Conservation (phyloP, 2,797 vertebrate species). For the Spinibarbus caldwelli region DNA sequence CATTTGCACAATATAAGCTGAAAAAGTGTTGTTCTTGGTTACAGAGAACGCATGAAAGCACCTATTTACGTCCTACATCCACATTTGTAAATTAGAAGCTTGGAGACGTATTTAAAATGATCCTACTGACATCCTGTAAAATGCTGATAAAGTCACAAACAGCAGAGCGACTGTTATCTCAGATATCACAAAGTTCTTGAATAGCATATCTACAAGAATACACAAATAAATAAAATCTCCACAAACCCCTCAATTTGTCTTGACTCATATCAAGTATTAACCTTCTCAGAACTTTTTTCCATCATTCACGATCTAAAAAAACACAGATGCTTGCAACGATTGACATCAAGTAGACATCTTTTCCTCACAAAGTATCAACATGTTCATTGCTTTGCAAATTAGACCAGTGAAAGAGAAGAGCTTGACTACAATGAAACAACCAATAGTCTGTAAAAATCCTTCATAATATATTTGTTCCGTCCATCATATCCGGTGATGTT, state of each 20-base stretch:
- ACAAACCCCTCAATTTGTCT: constrained; percentile 7
- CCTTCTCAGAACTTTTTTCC: not conserved
- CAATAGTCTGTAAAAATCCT: constrained; percentile 44
- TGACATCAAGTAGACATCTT: not conserved
- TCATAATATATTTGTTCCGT: constrained; percentile 28
- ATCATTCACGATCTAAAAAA: not conserved
- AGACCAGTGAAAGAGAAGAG: constrained; percentile 29
- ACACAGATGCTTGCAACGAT: not conserved
- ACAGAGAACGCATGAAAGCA: constrained; percentile 18
- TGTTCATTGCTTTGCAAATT: not conserved
- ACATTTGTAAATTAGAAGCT: not conserved
- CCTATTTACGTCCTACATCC: not conserved
- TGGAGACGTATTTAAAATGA: constrained; percentile 12
- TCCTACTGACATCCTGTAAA: constrained; percentile 19
- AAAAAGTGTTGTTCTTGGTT: not conserved
- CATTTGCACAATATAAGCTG: not conserved
- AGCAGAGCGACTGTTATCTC: constrained; percentile 12
- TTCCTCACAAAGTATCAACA: constrained; percentile 10
- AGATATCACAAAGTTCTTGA: constrained; percentile 10
- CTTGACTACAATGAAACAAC: not conserved
- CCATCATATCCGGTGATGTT: constrained; percentile 13
- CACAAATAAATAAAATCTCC: constrained; percentile 59
- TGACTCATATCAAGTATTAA: constrained; percentile 26
- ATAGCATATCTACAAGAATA: constrained; percentile 56
- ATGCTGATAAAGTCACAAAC: constrained; percentile 39